These are phyloP conservation scores for Vicugna pacos DNA, from an alignment of 2,113 vertebrate species.

Conservation along the genomic window DNA sequence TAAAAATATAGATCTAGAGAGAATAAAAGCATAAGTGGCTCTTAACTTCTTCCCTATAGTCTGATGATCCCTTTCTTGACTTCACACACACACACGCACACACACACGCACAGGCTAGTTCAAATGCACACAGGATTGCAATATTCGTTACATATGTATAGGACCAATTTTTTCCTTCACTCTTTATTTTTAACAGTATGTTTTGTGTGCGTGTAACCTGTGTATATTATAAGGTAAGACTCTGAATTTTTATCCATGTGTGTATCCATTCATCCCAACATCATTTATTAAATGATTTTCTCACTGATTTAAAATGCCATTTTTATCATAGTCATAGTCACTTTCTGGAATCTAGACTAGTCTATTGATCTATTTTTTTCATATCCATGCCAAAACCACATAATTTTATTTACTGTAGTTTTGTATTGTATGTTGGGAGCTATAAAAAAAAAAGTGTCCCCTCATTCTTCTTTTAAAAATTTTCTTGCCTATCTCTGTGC, in stretches of 20 bases:
- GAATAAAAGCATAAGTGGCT: not conserved
- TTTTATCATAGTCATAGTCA: not conserved
- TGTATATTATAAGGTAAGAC: not conserved
- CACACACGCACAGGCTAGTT: not conserved
- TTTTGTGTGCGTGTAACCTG: not conserved
- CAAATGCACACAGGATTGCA: not conserved
- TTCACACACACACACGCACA: not conserved
- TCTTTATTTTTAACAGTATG: constrained; percentile 6
- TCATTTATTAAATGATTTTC: not conserved
- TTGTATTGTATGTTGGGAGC: constrained; percentile 47
- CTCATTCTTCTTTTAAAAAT: not conserved
- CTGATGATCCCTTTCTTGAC: not conserved
- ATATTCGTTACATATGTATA: not conserved
- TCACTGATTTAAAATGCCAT: not conserved
- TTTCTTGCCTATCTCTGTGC: not conserved
- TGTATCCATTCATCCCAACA: not conserved
- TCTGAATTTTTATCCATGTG: not conserved
- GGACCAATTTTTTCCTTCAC: not conserved
- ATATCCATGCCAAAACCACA: constrained; percentile 1
- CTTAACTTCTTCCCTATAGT: not conserved
- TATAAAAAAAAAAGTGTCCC: constrained; percentile 8
- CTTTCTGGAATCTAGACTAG: not conserved
- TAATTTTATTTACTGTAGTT: constrained; percentile 31
- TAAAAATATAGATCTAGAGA: not conserved
- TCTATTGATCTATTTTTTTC: not conserved